phyloP scores from a whole-genome alignment of 2,888 invertebrate species.

The Drosophila nr. medialis region DNA sequence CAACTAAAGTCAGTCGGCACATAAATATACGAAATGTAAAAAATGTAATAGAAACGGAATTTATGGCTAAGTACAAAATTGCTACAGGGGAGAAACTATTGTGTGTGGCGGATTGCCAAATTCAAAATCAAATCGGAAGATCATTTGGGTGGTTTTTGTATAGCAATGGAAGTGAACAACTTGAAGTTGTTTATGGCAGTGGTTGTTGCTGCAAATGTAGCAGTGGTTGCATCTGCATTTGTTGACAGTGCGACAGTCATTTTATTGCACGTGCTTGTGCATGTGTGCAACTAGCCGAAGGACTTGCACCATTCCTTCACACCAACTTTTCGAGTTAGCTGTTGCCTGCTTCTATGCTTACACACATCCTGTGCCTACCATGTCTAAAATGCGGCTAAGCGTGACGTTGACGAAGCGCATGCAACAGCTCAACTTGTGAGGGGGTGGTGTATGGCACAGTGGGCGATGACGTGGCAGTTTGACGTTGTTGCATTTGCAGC shows the following conservation, averaged over 20 bases:
- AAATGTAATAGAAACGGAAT: background rate
- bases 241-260: constrained; percentile 16
- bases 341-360: constrained; percentile 29
- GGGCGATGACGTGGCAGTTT: constrained; percentile 56
- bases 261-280: constrained; percentile 18
- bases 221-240: constrained; percentile 36
- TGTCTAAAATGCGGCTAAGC: constrained; percentile 74
- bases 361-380: constrained; percentile 63
- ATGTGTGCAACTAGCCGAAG: constrained; percentile 11
- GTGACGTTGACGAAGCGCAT: constrained; percentile 76
- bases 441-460: constrained; percentile 12
- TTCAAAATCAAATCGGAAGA: constrained; percentile 25
- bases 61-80: background rate
- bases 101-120: background rate
- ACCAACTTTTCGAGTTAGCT: background rate
- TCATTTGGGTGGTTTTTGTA: constrained; percentile 22
- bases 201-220: constrained; percentile 19
- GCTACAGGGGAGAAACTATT: background rate
- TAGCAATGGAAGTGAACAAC: constrained; percentile 20
- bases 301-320: background rate
- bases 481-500: constrained; percentile 39
- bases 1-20: background rate
- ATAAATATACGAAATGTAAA: background rate
- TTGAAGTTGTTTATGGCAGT: constrained; percentile 28
- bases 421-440: constrained; percentile 74